These are phyloP conservation scores for Pogonognathellus flavescens DNA, from an alignment of 1,140 invertebrate species.

Conservation along the genomic window DNA sequence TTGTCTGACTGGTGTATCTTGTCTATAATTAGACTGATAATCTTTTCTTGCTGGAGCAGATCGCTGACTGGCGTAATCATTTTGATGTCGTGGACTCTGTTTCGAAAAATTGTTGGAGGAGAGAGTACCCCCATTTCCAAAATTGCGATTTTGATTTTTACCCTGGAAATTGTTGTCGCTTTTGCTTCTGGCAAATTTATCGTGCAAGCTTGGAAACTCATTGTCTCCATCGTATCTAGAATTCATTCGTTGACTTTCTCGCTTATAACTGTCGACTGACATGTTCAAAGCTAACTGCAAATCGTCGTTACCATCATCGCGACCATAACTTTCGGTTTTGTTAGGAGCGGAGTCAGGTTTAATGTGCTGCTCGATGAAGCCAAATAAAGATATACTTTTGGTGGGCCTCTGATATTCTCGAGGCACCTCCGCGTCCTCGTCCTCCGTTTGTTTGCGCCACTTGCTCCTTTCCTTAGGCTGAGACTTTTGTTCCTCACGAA, in stretches of 20 bases:
- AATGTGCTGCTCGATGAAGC: slow-evolving; percentile 60
- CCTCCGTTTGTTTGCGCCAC: slow-evolving; percentile 52
- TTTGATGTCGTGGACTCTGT: background rate
- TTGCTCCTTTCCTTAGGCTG: slow-evolving; percentile 25
- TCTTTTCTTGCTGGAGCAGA: background rate
- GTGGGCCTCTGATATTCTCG: slow-evolving; percentile 56
- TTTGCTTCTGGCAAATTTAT: background rate
- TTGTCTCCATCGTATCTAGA: background rate
- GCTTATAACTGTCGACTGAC: slow-evolving; percentile 10
- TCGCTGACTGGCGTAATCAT: background rate
- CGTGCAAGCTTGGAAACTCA: slow-evolving; percentile 13
- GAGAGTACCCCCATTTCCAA: no score
- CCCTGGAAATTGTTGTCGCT: background rate
- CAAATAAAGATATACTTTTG: slow-evolving; percentile 60
- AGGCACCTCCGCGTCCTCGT: slow-evolving; percentile 54
- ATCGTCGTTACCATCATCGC: background rate
- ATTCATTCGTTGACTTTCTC: background rate
- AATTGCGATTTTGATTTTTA: background rate
- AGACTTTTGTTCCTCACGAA: slow-evolving; percentile 1
- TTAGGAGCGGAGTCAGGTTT: slow-evolving; percentile 31
- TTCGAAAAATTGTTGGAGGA: background rate
- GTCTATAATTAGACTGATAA: background rate
- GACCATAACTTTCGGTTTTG: background rate
- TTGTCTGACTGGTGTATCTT: background rate
- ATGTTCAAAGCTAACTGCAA: slow-evolving; percentile 21